Conservation (phyloP, 2,113 vertebrate species). For the Notothenia coriiceps region DNA sequence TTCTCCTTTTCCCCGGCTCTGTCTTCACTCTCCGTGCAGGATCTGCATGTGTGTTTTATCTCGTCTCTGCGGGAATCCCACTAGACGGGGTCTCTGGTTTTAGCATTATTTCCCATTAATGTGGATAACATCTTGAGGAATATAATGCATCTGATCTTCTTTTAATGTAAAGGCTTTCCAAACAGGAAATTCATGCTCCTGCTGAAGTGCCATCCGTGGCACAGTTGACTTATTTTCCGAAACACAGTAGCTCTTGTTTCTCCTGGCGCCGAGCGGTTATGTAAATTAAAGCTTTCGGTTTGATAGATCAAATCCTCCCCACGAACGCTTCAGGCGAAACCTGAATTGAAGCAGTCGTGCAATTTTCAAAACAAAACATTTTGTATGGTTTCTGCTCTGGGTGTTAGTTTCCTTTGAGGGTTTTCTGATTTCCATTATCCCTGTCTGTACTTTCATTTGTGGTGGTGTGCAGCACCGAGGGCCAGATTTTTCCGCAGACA, state of each 20-base stretch:
- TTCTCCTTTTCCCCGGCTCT: conserved; percentile 6
- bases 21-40: conserved; percentile 22
- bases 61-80: conserved; percentile 36
- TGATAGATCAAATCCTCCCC: conserved; percentile 72
- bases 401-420: conserved; percentile 67
- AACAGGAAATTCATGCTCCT: conserved; percentile 42
- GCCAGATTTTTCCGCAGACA: conserved; percentile 76
- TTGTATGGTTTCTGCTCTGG: conserved; percentile 60
- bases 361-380: conserved; percentile 75
- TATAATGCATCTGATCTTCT: conserved; percentile 23
- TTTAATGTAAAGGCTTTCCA: conserved; percentile 11
- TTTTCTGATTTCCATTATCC: conserved; percentile 70
- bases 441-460: conserved; percentile 69
- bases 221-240: conserved; percentile 50
- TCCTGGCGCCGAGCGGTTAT: conserved; percentile 73
- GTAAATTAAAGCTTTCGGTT: conserved; percentile 80
- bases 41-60: conserved; percentile 39
- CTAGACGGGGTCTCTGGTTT: conserved; percentile 19
- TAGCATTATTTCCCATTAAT: conserved; percentile 24
- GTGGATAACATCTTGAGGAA: conserved; percentile 41
- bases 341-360: conserved; percentile 60
- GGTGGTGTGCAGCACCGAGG: conserved; percentile 45
- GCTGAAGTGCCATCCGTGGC: conserved; percentile 55
- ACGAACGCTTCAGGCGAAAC: conserved; percentile 61
- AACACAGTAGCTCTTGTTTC: conserved; percentile 74